Evolutionary conservation across 2,113 vertebrate species (phyloP), one percentile per base, ranked within the genome.

Genomic region (Phaethon lepturus): DNA sequence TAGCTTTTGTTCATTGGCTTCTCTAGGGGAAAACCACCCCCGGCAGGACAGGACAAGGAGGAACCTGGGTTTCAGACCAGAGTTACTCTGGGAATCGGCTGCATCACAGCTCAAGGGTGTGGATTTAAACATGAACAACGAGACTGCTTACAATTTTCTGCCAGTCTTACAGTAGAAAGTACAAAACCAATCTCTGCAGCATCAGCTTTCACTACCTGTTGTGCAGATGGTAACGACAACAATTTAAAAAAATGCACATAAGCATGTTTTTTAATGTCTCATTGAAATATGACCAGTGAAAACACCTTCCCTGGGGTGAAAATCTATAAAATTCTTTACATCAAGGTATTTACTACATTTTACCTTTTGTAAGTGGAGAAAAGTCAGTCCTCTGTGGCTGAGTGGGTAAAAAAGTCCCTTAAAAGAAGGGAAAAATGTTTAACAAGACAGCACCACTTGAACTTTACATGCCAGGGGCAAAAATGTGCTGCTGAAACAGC

Each of bases 1-100:
- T 25, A 86, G 89, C 91, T 96, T 91, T 74, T 95, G 52, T 72
- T 96, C 88, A 93, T 86, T 95, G 88, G 97, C 79, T 95, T 85
- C 76, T 78, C 52, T 15, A n/a, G 40, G 49, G 93, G 83, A 97
- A 96, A 95, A 78, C 97, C 97, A 78, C 52, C 69, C 86, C 94
- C 19, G 0, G 45, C 64, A 86, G 63, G 86, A 86, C 63, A 77
- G 72, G 67, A 80, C 79, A 56, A 93, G 81, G 88, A 97, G 86
- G 95, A 95, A 95, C n/a, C 23, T 3, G 9, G 22, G 25, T 47
- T 85, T 78, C 87, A 82, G 78, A 77, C 13, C 49, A 20, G 47
- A 11, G 29, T 83, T 77, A 55, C 58, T 82, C 74, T 9, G 63
- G 81, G 81, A 95, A 96, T 89, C 42, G 79, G 97, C 95, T 97